Conservation (phyloP, 2,113 vertebrate genomes). For the Cnemophilus loriae region DNA sequence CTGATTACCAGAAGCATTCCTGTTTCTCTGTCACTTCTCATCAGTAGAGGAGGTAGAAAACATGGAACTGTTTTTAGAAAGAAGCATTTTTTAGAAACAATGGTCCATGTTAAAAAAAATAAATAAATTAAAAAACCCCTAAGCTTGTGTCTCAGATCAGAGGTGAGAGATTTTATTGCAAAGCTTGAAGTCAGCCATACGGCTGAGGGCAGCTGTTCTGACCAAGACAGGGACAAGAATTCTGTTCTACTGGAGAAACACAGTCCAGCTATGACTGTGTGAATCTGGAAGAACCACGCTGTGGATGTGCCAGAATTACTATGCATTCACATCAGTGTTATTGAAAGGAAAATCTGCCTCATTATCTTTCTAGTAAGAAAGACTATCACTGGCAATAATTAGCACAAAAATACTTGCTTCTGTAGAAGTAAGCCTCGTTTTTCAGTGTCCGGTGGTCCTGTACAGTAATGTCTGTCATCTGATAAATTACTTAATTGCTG, state of each 20-base stretch:
- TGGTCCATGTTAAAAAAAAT: background rate
- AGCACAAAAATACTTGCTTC: background rate
- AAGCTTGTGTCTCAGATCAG: background rate
- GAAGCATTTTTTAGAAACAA: background rate
- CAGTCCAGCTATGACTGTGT: background rate
- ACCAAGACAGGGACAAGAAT: background rate
- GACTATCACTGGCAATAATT: background rate
- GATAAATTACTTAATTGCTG: background rate
- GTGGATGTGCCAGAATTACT: background rate
- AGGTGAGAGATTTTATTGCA: background rate
- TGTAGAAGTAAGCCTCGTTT: background rate
- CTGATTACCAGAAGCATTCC: background rate
- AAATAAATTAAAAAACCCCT: too few species aligned
- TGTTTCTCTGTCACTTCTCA: background rate
- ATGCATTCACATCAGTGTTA: background rate
- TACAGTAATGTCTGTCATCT: background rate
- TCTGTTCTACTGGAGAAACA: background rate
- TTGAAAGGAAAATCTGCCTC: background rate
- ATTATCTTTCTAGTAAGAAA: background rate
- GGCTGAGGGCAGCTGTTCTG: background rate
- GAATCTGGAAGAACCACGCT: background rate
- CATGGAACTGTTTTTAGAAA: background rate
- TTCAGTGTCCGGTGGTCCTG: background rate
- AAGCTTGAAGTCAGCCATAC: background rate
- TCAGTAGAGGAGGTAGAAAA: background rate